Base-by-base conservation (phyloP, 2,888 invertebrate genomes). In the Anoplius nigerrimus region DNA sequence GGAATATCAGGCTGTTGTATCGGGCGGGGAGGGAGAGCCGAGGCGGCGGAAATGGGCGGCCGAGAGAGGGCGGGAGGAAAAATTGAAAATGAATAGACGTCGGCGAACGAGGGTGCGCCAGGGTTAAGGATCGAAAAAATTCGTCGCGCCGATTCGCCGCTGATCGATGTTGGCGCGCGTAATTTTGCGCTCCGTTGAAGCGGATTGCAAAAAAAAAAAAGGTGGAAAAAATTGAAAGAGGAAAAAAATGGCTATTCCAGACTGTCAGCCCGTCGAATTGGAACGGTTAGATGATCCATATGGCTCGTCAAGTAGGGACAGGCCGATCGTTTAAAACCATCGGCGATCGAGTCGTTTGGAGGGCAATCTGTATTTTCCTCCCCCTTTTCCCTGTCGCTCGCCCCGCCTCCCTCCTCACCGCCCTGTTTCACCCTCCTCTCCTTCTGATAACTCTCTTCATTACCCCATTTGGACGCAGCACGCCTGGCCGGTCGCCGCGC, bases 121-220 rank as follows among this genome's bases (percentile, higher is more conserved):
- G 34, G 34, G 34, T 34, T 34, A 34, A 34, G 34, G 34, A 34
- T 34, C 34, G 34, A 6, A 2, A 11, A 34, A 34, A 34, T 11
- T 34, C 34, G 34, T 34, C 11, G 2, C 34, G 34, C 34, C 34
- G 34, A 34, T 34, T 34, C 34, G 34, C 34, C 34, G 34, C 34
- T 34, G 34, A 34, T 34, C 34, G 34, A 34, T 34, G 34, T 48
- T 8, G 48, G n/a, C 48, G 16, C 48, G 46, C 46, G 58, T 59
- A 59, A 59, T 59, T 59, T 59, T 59, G 18, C 27, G 58, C 58
- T 59, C 48, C 46, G 58, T 8, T 15, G 58, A 16, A 59, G 48
- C 58, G 58, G 21, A 34, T 21, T 21, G 43, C 43, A 42, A 18
- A 16, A 48, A 45, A 45, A 45, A 45, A 45, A 3, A 11, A 45